phyloP scores from a whole-genome alignment of 1,140 invertebrate species.

The Meloidogyne chitwoodi region DNA sequence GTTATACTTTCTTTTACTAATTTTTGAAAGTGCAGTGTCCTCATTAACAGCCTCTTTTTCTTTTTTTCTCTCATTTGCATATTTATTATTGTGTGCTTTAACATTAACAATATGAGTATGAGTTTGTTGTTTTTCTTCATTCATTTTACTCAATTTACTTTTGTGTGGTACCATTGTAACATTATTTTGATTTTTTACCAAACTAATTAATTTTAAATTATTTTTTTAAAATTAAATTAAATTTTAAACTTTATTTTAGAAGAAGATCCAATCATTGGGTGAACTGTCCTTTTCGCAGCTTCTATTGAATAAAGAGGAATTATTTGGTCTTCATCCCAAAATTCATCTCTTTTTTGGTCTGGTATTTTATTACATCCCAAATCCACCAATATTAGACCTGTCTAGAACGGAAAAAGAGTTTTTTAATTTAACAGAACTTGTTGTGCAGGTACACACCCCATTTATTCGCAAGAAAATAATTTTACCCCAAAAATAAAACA shows the following conservation, averaged over 20 bases:
- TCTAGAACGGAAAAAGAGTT: constrained; percentile 27
- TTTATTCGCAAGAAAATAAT: too few relatives aligned
- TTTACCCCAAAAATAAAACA: too few relatives aligned
- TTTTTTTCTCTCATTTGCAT: constrained; percentile 14
- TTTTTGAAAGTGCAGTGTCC: constrained; percentile 25
- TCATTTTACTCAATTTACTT: constrained; percentile 50
- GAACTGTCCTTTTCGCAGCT: constrained; percentile 49
- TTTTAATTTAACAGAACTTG: too few relatives aligned
- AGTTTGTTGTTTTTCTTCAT: constrained; percentile 38
- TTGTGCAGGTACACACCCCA: too few relatives aligned
- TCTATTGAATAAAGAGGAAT: constrained; percentile 50
- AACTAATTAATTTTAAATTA: too few relatives aligned
- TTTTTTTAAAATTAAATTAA: too few relatives aligned
- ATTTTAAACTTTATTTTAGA: constrained; percentile 45
- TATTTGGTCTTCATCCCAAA: constrained; percentile 51
- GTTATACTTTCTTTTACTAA: constrained; percentile 38
- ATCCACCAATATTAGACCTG: constrained; percentile 43
- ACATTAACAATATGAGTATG: constrained; percentile 47
- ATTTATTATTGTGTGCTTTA: constrained; percentile 36
- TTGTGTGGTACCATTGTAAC: constrained; percentile 56
- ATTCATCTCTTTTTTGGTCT: constrained; percentile 38
- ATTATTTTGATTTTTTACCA: constrained; percentile 41
- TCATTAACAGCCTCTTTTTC: constrained; percentile 28
- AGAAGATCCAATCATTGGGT: constrained; percentile 50
- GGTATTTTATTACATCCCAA: constrained; percentile 33